Evolutionary conservation across 2,888 invertebrate genomes (phyloP), one percentile per base, ranked within the genome.

Genomic region (Epistrophe grossulariae): DNA sequence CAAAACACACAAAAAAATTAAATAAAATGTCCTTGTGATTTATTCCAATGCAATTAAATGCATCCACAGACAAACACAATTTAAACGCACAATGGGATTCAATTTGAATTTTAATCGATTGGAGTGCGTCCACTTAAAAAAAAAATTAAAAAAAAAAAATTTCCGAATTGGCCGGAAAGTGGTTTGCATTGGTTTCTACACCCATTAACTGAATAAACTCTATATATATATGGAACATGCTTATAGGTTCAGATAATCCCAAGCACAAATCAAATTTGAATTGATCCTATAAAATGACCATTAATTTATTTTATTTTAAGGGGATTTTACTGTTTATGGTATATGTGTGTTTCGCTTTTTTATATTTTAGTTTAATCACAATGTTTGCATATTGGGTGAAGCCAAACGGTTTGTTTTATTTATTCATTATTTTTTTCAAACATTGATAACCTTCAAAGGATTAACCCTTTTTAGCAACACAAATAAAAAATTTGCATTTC

Each of bases 31-130:
- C 66, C 72, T 66, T 77, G 52, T 84, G 84, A 84, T 84, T 85
- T 85, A 81, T 85, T 68, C 59, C 45, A 71, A 74, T 74, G 85
- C 85, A 81, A 85, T 85, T 85, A 85, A 85, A 85, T 74, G 81
- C 81, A 85, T 74, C 35, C 81, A 73, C 68, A 60, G 55, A 76
- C 52, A 77, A 72, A 52, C 68, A 64, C 81, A 78, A 74, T 85
- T 85, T 68, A 64, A 74, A 85, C 81, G 81, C 85, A 82, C 81
- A 85, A 81, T 85, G 74, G 78, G 85, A 85, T 81, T 85, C 73
- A 85, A 85, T 85, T 85, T 82, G 78, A 66, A 74, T 79, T 85
- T 85, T 79, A 81, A 85, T 85, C 81, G 85, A 85, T 79, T 79
- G 64, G 60, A 81, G 48, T 60, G 68, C 38, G 19, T n/a, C 19